These are phyloP conservation scores for Rhinichthys klamathensis DNA, from an alignment of 2,113 vertebrate genomes.

Conservation along the genomic window DNA sequence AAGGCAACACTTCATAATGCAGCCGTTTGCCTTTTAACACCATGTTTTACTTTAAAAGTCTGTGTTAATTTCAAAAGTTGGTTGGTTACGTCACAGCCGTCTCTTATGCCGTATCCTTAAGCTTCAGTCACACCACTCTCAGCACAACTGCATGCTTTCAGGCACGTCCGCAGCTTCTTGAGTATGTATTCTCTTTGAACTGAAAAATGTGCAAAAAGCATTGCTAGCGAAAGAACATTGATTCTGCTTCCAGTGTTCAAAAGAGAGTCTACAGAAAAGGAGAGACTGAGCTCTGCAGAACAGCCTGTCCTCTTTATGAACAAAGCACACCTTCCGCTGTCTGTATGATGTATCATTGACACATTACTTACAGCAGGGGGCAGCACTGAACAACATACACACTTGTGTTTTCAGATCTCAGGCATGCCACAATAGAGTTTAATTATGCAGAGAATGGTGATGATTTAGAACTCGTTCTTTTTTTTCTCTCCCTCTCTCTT, in stretches of 20 bases:
- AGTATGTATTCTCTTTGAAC: slow-evolving; percentile 26
- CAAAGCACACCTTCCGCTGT: slow-evolving; percentile 16
- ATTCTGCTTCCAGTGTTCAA: slow-evolving; percentile 32
- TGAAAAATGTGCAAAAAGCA: slow-evolving; percentile 2
- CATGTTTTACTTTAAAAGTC: slow-evolving; percentile 5
- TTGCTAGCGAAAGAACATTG: slow-evolving; percentile 6
- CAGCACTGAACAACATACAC: slow-evolving; percentile 70
- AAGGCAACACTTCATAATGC: neutral
- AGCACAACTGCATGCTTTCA: neutral
- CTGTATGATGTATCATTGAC: slow-evolving; percentile 12
- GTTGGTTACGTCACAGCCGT: neutral
- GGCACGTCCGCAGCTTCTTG: neutral
- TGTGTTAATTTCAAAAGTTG: neutral
- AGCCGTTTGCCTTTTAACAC: neutral
- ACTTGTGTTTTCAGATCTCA: neutral
- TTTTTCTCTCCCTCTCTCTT: neutral
- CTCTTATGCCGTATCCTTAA: neutral
- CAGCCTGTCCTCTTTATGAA: slow-evolving; percentile 41
- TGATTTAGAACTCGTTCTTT: neutral
- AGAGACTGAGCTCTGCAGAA: slow-evolving; percentile 34
- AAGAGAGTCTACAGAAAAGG: slow-evolving; percentile 19
- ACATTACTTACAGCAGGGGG: slow-evolving; percentile 64
- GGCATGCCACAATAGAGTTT: neutral
- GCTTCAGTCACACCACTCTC: neutral
- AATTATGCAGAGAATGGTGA: slow-evolving; percentile 28